Evolutionary conservation across 2,113 vertebrate genomes (phyloP), one percentile per base, ranked within the genome.

Genomic region (Colius striatus): DNA sequence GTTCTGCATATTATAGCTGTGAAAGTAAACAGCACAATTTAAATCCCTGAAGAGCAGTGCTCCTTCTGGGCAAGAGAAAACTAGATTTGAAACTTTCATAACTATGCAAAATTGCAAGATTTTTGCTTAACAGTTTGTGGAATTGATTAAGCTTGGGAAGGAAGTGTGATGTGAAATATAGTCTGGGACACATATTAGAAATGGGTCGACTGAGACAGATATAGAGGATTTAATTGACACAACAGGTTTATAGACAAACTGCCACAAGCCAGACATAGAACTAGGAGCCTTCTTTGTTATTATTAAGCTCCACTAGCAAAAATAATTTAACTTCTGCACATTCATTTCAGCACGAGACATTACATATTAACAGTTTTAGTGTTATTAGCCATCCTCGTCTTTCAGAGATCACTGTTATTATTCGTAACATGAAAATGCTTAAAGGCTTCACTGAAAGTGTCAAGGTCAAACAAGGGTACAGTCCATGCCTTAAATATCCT

Each of bases 341-440:
- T 88, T 83, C 51, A 74, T 72, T 94, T 86, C 50, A 68, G 55
- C 48, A 36, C 17, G 32, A 81, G 29, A 80, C 65, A 81, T 84
- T 90, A 82, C 45, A 72, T 68, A 77, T 63, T 89, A 94, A 95
- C 66, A 94, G 50, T 29, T 93, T 72, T 58, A 90, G 48, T 88
- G 43, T 65, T 86, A 71, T 57, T 88, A 91, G 79, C 48, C 75
- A 77, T 43, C 60, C 85, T 90, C 86, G 80, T 91, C 81, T 95
- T 54, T 84, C 36, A 87, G 51, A 82, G 34, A 94, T 90, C 61
- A 34, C 41, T 48, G 83, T 58, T 72, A 73, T 82, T 92, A 91
- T 67, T 94, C 77, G 67, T 60, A 84, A 6, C 73, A 45, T 50
- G 36, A 86, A 27, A 87, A 74, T 25, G 36, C 27, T 88, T 63